Percentiles rank a stretch among this genome's conserved stretches.
Conservation (phyloP, 64 coral and sea anemone genomes). For the Montipora efflorescens region DNA sequence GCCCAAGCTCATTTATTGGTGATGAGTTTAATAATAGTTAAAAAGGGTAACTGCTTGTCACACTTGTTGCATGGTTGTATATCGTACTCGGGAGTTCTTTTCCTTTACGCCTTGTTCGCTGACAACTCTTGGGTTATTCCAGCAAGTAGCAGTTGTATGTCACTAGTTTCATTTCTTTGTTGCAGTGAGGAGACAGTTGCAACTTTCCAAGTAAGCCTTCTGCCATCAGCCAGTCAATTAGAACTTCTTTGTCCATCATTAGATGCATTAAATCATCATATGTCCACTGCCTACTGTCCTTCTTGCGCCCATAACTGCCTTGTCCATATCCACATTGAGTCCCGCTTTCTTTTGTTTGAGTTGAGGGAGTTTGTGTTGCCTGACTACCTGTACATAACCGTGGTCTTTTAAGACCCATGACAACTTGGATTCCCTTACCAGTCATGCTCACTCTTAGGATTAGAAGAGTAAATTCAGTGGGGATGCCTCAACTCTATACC, state of each 20-base stretch:
- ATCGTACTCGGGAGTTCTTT: no score
- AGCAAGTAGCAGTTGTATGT: neutral
- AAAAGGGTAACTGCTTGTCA: no score
- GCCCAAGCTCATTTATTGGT: no score
- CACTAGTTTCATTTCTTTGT: neutral
- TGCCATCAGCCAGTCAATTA: constrained; percentile 12
- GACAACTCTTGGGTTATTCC: no score
- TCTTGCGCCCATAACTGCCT: constrained; percentile 32
- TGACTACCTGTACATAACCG: neutral
- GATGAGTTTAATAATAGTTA: no score
- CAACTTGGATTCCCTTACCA: neutral
- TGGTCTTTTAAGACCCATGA: neutral
- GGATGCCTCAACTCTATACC: no score
- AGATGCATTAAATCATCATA: neutral
- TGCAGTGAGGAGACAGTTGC: neutral
- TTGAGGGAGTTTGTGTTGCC: neutral
- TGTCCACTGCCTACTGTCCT: neutral
- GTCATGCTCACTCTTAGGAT: neutral
- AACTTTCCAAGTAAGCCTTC: neutral
- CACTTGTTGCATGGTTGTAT: no score
- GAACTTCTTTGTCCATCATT: constrained; percentile 15
- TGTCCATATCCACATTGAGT: neutral
- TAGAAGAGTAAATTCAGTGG: no score
- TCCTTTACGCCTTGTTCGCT: no score
- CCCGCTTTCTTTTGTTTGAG: neutral